Evolutionary conservation across 2,113 vertebrate genomes (phyloP), one percentile per base, ranked within the genome.

Genomic region (Leucosticte australis): DNA sequence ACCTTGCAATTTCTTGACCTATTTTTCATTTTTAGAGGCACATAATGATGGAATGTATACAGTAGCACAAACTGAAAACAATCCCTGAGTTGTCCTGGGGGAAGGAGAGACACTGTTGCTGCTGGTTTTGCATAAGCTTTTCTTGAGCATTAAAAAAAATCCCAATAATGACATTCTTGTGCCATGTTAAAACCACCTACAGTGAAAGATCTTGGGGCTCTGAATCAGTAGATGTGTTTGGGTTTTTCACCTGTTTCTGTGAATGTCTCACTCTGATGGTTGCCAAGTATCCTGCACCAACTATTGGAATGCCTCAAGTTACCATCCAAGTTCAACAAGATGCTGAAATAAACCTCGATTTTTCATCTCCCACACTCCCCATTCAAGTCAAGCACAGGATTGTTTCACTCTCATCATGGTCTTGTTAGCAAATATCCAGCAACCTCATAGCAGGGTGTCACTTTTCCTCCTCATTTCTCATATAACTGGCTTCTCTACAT

Each of bases 1-100:
- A 87, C 91, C 50, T 87, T 88, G 59, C 90, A 74, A 87, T 95
- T 87, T 94, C 74, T 91, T 85, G 77, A 89, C 89, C 65, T 95
- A 64, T 89, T 83, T 90, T 90, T 94, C 64, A 52, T 88, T 93
- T 92, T 88, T 92, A 82, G 75, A 87, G 39, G 64, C 77, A 74
- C 13, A 33, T 60, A 39, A 62, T 37, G 55, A 60, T 60, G 47
- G 64, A 44, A 64, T 28, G 7, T 82, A 3, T 14, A 59, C 53
- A 64, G 42, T 5, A 68, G 47, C 41, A 68, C 9, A n/a, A 21
- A 30, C 63, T 60, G 80, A 31, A 68, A 62, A 27, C 70, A 63
- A 30, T 20, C 55, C 39, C 52, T 56, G 59, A 35, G 63, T 41
- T 69, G 50, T 76, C 67, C 49, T 18, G 13, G 33, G 67, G 86